phyloP scores from a whole-genome alignment of 2,888 invertebrate genomes.

The Torymus tubicola region DNA sequence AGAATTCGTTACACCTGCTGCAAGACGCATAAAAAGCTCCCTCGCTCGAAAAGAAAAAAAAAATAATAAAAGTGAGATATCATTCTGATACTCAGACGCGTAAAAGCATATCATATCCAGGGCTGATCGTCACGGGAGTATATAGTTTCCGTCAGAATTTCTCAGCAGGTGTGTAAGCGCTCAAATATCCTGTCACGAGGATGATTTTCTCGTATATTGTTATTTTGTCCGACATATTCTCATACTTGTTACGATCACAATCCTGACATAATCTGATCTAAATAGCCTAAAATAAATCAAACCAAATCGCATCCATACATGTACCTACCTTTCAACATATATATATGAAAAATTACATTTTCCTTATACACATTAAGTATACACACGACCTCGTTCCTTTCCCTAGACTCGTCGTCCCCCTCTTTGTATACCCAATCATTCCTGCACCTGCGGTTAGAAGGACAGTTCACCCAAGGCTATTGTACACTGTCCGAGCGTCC shows the following conservation, averaged over 20 bases:
- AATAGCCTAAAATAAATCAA: no score
- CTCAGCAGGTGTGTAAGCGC: slow-evolving; percentile 37
- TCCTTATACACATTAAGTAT: no score
- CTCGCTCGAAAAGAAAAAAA: neutral
- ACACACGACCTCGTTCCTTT: no score
- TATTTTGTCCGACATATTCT: neutral
- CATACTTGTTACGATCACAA: neutral
- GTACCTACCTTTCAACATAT: no score
- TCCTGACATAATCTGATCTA: no score
- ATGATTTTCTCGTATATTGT: neutral
- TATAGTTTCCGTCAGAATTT: neutral
- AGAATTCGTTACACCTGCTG: slow-evolving; percentile 29
- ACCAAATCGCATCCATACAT: no score
- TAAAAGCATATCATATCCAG: slow-evolving; percentile 8
- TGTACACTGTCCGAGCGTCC: neutral
- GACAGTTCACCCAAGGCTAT: slow-evolving; percentile 1
- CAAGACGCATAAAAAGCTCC: slow-evolving; percentile 20
- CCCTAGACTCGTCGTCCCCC: no score
- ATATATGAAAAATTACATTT: no score
- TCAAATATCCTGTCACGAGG: slow-evolving; percentile 33
- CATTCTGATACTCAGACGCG: neutral
- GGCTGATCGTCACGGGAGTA: slow-evolving; percentile 12
- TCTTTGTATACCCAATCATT: no score
- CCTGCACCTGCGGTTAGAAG: slow-evolving; percentile 1
- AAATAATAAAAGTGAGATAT: slow-evolving; percentile 15